A percentile compares a stretch with the other conserved stretches of the same genome.
These are phyloP conservation scores for Pygmarrhopalites habei DNA, from an alignment of 1,140 invertebrate species.

Conservation along the genomic window DNA sequence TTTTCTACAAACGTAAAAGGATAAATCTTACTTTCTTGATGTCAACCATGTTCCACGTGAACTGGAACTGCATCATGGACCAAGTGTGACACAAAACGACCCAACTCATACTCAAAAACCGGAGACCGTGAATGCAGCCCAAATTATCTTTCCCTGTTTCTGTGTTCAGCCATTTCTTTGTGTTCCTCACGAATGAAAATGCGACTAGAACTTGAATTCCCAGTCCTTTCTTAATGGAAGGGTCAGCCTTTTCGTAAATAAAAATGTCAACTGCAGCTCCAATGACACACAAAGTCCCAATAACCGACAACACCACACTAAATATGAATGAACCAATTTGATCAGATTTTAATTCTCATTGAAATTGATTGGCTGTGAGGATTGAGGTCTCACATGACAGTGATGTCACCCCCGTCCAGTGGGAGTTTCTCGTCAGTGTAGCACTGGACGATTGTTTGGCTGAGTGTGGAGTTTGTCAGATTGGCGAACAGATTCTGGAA, in stretches of 20 bases:
- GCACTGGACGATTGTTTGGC: neutral
- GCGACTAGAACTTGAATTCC: constrained; percentile 5
- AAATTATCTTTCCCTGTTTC: constrained; percentile 35
- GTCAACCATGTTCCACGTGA: constrained; percentile 10
- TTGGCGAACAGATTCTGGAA: neutral
- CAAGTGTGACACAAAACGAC: constrained; percentile 49
- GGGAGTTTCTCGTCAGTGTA: neutral
- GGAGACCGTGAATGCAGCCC: constrained; percentile 43
- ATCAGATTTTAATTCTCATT: too few relatives aligned
- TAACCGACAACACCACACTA: too few relatives aligned
- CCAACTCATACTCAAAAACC: constrained; percentile 50
- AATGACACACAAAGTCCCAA: too few relatives aligned
- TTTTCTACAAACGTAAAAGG: constrained; percentile 12
- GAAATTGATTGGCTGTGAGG: too few relatives aligned
- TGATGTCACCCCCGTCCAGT: too few relatives aligned
- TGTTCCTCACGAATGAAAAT: constrained; percentile 45
- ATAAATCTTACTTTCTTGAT: neutral
- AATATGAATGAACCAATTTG: too few relatives aligned
- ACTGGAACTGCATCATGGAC: neutral
- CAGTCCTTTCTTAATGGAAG: neutral
- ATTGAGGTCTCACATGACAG: too few relatives aligned
- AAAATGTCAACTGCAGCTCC: neutral
- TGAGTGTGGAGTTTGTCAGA: neutral
- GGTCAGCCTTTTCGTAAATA: neutral
- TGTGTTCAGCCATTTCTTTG: constrained; percentile 43